Evolutionary conservation across 2,113 vertebrate species (phyloP).

Genomic region (Hemichromis elongatus): DNA sequence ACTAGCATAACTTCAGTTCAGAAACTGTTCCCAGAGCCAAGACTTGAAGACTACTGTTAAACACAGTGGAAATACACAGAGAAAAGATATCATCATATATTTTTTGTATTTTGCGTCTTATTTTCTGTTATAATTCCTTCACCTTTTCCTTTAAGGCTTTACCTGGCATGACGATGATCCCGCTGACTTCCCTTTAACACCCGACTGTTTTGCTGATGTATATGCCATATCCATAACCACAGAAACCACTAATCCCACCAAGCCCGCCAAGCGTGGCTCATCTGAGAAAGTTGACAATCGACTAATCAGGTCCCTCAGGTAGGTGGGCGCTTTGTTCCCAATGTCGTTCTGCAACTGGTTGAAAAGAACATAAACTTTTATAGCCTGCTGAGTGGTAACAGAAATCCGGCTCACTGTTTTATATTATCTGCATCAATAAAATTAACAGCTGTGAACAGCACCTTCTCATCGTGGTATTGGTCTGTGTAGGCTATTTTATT

Average conservation of each 20-base stretch:
- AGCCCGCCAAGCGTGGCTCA: conserved; percentile 55
- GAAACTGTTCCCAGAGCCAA: neutral
- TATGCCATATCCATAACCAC: conserved; percentile 66
- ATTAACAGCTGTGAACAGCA: neutral
- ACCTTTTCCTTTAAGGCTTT: neutral
- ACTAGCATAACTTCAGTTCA: neutral
- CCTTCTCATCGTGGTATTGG: neutral
- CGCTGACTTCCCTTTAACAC: conserved; percentile 21
- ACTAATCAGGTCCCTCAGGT: conserved; percentile 65
- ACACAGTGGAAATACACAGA: neutral
- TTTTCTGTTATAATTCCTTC: neutral
- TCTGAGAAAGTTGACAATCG: conserved; percentile 57
- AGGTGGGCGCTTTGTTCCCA: conserved; percentile 48
- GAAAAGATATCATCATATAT: neutral
- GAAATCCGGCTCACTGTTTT: neutral
- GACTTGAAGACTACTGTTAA: neutral
- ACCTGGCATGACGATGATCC: conserved; percentile 50
- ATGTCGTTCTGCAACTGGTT: conserved; percentile 50
- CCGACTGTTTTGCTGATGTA: conserved; percentile 5
- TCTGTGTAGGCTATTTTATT: neutral
- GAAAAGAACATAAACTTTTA: neutral
- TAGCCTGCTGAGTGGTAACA: neutral
- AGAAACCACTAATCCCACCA: conserved; percentile 58
- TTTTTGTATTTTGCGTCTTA: neutral
- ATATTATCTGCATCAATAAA: neutral